These are phyloP conservation scores for Lysandra coridon DNA, from an alignment of 2,888 invertebrate species.

Conservation along the genomic window DNA sequence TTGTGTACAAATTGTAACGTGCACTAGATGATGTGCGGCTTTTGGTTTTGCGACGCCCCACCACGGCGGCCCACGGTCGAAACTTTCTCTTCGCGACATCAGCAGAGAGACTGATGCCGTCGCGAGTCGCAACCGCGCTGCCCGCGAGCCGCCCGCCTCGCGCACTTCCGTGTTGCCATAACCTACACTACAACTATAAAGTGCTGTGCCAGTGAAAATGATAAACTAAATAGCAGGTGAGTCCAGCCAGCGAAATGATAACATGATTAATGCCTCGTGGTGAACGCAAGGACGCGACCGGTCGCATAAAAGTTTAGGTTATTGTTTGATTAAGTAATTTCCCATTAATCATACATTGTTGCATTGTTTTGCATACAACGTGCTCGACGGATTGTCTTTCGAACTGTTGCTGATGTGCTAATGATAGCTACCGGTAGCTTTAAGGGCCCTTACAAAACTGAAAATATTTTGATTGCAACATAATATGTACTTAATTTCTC, in stretches of 20 bases:
- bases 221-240: slow-evolving; percentile 63
- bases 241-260: slow-evolving; percentile 64
- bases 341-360: slow-evolving; percentile 41
- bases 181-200: slow-evolving; percentile 59
- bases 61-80: slow-evolving; percentile 70
- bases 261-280: slow-evolving; percentile 57
- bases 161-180: slow-evolving; percentile 72
- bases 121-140: slow-evolving; percentile 67
- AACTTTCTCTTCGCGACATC: slow-evolving; percentile 80
- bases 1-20: slow-evolving; percentile 17
- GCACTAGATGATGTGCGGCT: slow-evolving; percentile 51
- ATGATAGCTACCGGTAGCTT: slow-evolving; percentile 3
- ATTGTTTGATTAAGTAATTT: slow-evolving; percentile 45
- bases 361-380: slow-evolving; percentile 35
- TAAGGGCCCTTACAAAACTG: not conserved
- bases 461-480: too few species aligned
- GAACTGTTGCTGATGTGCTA: slow-evolving; percentile 11
- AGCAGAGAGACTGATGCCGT: slow-evolving; percentile 64
- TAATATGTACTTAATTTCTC: not conserved
- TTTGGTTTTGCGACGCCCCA: slow-evolving; percentile 61
- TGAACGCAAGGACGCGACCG: slow-evolving; percentile 72
- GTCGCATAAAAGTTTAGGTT: slow-evolving; percentile 38
- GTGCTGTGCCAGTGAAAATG: slow-evolving; percentile 39
- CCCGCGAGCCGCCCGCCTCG: slow-evolving; percentile 69
- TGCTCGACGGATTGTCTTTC: not conserved